Base-by-base conservation (phyloP, 1,140 invertebrate species). In the Ditylenchus dipsaci region DNA sequence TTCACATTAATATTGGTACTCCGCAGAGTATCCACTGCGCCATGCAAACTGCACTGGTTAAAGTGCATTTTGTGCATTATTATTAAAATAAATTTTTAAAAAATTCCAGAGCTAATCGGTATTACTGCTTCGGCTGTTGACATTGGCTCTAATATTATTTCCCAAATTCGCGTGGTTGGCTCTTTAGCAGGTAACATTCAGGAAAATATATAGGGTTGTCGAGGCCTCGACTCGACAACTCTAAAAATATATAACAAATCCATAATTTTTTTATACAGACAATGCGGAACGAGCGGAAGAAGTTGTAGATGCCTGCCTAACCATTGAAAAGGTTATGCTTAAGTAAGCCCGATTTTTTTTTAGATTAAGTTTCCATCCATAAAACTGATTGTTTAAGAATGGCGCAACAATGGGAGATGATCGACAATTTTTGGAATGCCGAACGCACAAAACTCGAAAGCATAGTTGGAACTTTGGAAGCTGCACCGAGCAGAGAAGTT, bases 351-450 rank as follows among this genome's bases (percentile, higher is more conserved):
- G 13, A 58, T 3, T 11, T 11, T 38, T 38, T 3, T 38, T 38
- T 38, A 38, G 33, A 38, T 38, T 11, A 38, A 11, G 33, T 5
- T 38, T 38, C 3, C 3, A 38, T 38, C 33, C 33, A 11, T 38
- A 38, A 13, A 71, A 71, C 53, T 64, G n/a, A n/a, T n/a, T 17
- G 29, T n/a, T 72, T 62, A 61, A 81, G 90, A 43, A 87, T 89
- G 76, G 87, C 86, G 61, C 81, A 89, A 17, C 88, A 90, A 69
- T 88, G 89, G 65, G 86, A 87, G 75, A 86, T 87, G 61, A 82
- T 84, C 58, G 88, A 91, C 68, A 85, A 89, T 1, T 79, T 82
- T 17, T 82, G 79, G 65, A 76, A 80, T 56, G 82, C 82, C 76
- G 82, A 80, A 43, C 78, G 84, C 65, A 71, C 75, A 23, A 74